phyloP scores from a whole-genome alignment of 2,888 invertebrate species.

The Macaria liturata region DNA sequence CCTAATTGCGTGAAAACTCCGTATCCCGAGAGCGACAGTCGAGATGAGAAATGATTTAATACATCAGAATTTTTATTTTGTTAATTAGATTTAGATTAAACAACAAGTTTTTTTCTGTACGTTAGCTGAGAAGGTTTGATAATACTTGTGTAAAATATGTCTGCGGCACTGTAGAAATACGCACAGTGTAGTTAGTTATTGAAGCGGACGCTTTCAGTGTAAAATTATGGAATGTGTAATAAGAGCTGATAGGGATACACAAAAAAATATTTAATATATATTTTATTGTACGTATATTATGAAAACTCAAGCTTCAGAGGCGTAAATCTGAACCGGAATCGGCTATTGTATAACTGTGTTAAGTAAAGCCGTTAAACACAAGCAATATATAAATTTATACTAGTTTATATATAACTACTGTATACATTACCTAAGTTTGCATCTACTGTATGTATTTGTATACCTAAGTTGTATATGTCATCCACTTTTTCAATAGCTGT shows the following conservation, averaged over 20 bases:
- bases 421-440: slow-evolving; percentile 10
- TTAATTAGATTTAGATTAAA: slow-evolving; percentile 38
- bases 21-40: slow-evolving; percentile 56
- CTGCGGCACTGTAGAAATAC: slow-evolving; percentile 67
- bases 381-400: slow-evolving; percentile 12
- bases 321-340: slow-evolving; percentile 39
- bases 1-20: slow-evolving; percentile 32
- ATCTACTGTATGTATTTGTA: slow-evolving; percentile 31
- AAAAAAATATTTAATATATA: slow-evolving; percentile 52
- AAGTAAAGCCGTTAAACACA: not conserved
- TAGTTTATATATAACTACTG: not conserved
- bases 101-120: slow-evolving; percentile 20
- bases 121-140: slow-evolving; percentile 13
- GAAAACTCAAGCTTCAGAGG: slow-evolving; percentile 62
- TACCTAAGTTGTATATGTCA: slow-evolving; percentile 29
- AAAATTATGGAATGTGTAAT: slow-evolving; percentile 38
- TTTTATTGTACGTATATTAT: slow-evolving; percentile 26
- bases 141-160: slow-evolving; percentile 24
- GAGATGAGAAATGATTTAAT: slow-evolving; percentile 78
- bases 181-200: slow-evolving; percentile 65
- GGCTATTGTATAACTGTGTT: not conserved
- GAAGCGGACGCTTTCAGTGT: slow-evolving; percentile 37
- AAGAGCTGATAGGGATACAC: slow-evolving; percentile 61
- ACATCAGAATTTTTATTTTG: slow-evolving; percentile 66
- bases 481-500: slow-evolving; percentile 38